These are phyloP conservation scores for Enteromius fasciolatus DNA, from an alignment of 2,797 vertebrate genomes.

Conservation along the genomic window DNA sequence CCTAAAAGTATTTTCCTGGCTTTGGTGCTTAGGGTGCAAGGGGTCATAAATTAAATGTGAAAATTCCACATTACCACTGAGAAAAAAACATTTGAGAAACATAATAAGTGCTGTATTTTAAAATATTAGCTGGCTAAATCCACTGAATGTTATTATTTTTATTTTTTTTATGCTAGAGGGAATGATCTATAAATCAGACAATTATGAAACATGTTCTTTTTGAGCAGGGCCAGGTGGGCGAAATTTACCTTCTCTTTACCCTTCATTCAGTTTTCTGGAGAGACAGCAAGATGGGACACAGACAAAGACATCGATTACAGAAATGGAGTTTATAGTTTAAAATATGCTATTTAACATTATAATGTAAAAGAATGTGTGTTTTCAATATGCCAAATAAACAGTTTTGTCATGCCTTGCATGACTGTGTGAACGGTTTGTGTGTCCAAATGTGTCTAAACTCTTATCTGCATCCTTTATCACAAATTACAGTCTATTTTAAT, in stretches of 20 bases:
- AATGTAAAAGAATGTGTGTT: constrained; percentile 29
- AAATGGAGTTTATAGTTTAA: constrained; percentile 15
- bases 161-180: constrained; percentile 33
- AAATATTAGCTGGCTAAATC: constrained; percentile 36
- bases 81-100: background rate
- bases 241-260: constrained; percentile 23
- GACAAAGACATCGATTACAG: constrained; percentile 61
- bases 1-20: background rate
- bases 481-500: background rate
- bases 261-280: constrained; percentile 43
- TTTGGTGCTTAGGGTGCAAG: constrained; percentile 20
- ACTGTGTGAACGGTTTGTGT: constrained; percentile 29
- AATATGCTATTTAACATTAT: background rate
- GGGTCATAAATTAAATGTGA: constrained; percentile 33
- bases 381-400: constrained; percentile 33
- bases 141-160: constrained; percentile 9
- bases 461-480: background rate
- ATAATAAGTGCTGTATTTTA: constrained; percentile 14
- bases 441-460: background rate
- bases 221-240: constrained; percentile 52
- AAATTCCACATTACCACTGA: constrained; percentile 16
- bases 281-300: constrained; percentile 35
- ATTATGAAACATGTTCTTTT: constrained; percentile 69
- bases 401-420: constrained; percentile 31
- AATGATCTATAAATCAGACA: constrained; percentile 45